Base-by-base conservation (phyloP, 2,797 vertebrate genomes). In the Neosilurus mollespiculum region DNA sequence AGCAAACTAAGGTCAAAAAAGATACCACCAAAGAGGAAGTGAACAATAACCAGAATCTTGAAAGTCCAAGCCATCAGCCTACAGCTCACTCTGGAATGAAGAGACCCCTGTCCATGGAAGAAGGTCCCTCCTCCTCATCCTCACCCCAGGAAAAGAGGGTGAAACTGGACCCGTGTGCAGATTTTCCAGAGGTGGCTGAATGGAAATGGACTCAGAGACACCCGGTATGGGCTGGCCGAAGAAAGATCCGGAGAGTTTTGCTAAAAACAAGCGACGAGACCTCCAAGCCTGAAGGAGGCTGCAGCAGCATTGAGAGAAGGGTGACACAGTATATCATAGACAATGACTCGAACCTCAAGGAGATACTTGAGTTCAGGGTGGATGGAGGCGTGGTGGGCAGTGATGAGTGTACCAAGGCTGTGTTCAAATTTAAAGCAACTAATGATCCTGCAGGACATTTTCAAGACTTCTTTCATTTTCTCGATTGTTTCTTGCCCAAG, bases 381-480 rank as follows among this genome's bases (percentile, higher is more conserved):
- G 90, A 90, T 3, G 90, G 92, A 0, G 92, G 90, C 49, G 22
- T 91, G 78, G 86, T 91, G 58, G 93, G 94, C 0, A 93, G 80
- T 7, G 92, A 90, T 0, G 93, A 95, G 79, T 93, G 88, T 83
- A 93, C 92, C 0, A 90, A 80, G 34, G 90, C 91, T 0, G 78
- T 92, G 49, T 88, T 98, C 4, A 88, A 59, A 18, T 88, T 97
- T 12, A 90, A 87, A 34, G 93, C 95, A 0, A 83, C 89, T 22
- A 86, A 82, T 0, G 93, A 94, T 62, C 30, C 86, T 0, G 51
- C 88, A 0, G 93, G 93, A 58, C 85, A 93, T 18, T 97, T 97
- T 80, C 92, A 93, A 0, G 95, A 96, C 86, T 96, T 97, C 81
- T 96, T 95, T 88, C 97, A 96, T 78, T 98, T 98, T 75, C 85